Conservation (phyloP, 2,888 invertebrate species). For the Sphaeridia pumilis region DNA sequence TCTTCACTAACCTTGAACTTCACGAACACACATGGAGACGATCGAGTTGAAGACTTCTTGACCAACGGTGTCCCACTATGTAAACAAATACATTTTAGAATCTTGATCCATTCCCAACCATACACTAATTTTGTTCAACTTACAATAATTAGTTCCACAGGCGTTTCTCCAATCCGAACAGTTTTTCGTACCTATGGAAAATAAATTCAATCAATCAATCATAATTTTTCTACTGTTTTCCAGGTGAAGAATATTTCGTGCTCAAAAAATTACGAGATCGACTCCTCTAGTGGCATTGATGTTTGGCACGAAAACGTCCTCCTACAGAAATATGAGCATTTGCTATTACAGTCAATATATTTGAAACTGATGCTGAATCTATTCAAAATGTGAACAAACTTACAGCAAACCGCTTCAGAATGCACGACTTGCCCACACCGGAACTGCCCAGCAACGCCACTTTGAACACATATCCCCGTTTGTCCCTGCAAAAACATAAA, state of each 20-base stretch:
- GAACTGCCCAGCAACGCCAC: constrained; percentile 29
- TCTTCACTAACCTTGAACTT: constrained; percentile 24
- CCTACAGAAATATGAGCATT: constrained; percentile 14
- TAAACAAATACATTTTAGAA: not conserved
- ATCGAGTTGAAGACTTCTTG: constrained; percentile 32
- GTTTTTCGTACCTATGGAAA: constrained; percentile 25
- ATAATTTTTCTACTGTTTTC: not conserved
- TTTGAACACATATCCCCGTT: constrained; percentile 28
- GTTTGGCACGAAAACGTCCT: constrained; percentile 26
- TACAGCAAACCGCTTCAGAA: constrained; percentile 31
- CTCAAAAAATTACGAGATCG: constrained; percentile 19
- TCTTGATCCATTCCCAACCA: not conserved
- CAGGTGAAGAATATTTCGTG: not conserved
- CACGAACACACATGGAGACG: constrained; percentile 31
- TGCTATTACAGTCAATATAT: not conserved
- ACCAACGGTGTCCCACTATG: constrained; percentile 31
- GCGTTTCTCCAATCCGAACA: constrained; percentile 29
- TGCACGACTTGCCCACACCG: constrained; percentile 31
- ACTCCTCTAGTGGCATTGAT: constrained; percentile 30
- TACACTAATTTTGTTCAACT: constrained; percentile 9
- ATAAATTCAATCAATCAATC: not conserved
- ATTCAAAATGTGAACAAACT: not conserved
- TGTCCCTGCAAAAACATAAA: not conserved
- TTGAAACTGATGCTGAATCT: not conserved
- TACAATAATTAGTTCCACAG: constrained; percentile 29